phyloP scores from a whole-genome alignment of 2,888 invertebrate species.

The Gibbula magus region DNA sequence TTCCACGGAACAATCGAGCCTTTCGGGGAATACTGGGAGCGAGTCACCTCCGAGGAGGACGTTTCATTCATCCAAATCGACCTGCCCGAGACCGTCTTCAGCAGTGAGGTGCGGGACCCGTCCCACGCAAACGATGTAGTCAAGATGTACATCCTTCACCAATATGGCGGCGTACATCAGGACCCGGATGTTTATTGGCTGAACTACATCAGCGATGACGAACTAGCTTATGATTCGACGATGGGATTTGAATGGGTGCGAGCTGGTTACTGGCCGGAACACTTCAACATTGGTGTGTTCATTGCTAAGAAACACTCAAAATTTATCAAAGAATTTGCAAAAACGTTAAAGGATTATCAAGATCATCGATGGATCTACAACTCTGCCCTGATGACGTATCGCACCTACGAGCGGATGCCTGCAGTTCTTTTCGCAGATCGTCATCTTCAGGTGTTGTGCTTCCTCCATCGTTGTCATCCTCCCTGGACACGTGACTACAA shows the following conservation, averaged over 20 bases:
- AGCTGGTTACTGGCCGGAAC: conserved; percentile 8
- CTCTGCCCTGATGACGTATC: conserved; percentile 6
- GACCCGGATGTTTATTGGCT: not conserved
- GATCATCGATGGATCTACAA: not conserved
- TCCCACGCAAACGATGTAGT: not conserved
- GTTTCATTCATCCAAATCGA: not conserved
- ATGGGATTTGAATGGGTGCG: conserved; percentile 2
- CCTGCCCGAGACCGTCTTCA: not conserved
- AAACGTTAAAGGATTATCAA: not conserved
- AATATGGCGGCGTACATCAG: conserved; percentile 11
- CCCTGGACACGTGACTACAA: not conserved
- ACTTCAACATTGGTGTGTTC: conserved; percentile 13
- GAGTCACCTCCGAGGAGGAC: not conserved
- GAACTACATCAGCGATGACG: not conserved
- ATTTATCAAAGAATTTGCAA: not conserved
- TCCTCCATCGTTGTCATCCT: not conserved
- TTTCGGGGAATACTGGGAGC: conserved; percentile 5
- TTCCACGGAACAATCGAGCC: not conserved
- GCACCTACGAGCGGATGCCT: not conserved
- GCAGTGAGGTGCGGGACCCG: not conserved
- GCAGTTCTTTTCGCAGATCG: not conserved
- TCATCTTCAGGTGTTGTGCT: conserved; percentile 6
- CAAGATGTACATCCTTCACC: not conserved
- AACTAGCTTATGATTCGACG: not conserved
- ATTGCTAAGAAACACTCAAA: not conserved